Base-by-base conservation (phyloP, 1,140 invertebrate species). In the Helicoverpa armigera region DNA sequence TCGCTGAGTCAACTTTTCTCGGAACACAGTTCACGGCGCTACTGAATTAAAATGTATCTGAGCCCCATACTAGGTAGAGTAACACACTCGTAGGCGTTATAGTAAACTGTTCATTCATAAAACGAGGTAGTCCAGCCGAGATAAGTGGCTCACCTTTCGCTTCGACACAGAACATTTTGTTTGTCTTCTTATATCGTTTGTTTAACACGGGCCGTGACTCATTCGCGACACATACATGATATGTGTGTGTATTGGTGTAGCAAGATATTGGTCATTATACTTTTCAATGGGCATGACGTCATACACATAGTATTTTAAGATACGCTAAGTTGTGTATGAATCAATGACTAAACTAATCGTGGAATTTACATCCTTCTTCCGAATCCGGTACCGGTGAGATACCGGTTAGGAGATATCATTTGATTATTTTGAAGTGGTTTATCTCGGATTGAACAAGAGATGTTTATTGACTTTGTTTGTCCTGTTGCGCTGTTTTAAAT, bases 21-120 rank as follows among this genome's bases (percentile, higher is more conserved):
- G 83, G 88, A 90, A 93, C 50, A 18, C 74, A 78, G 79, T 65
- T 86, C 83, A 90, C 81, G 85, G 79, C 85, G 85, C 81, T 84
- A 86, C 58, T 48, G 18, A 65, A 56, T 56, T 58, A 43, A 89
- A 89, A 87, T 87, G 80, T 87, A 81, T 82, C 83, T 53, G 75
- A 84, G 81, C 82, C 74, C 82, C 78, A 51, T 65, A 67, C 63
- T 58, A 31, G 31, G 83, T 90, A 92, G 87, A 90, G 65, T 53
- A 31, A 77, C 77, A 85, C 86, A 84, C 84, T 78, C 56, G 76
- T 77, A 72, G 69, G 84, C 83, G 85, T 83, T 85, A 82, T 89
- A 91, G 82, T 82, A 82, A 61, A 69, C 61, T 70, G 74, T 90
- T 91, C 92, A 94, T 94, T 94, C 91, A 94, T 90, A 93, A 91